phyloP scores from a whole-genome alignment of 2,797 vertebrate genomes.

The Prionace glauca region DNA sequence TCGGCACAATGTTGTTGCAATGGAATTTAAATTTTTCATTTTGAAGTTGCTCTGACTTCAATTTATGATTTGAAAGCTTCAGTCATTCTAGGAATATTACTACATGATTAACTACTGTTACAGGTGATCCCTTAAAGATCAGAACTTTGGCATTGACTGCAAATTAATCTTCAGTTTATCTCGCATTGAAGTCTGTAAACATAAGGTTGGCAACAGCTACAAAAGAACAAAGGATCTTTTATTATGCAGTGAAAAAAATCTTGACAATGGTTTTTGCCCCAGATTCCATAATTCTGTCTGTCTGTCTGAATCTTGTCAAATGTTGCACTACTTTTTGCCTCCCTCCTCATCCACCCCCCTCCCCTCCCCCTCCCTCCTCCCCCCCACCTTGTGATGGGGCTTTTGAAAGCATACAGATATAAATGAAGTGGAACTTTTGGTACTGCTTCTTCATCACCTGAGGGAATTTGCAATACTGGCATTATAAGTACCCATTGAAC shows the following conservation, averaged over 20 bases:
- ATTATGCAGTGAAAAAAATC: background rate
- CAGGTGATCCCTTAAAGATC: background rate
- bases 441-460: too few relatives aligned
- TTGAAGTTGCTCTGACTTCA: background rate
- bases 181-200: background rate
- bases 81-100: background rate
- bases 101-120: background rate
- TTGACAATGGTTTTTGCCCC: background rate
- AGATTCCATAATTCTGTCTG: background rate
- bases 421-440: background rate
- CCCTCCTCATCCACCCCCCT: background rate
- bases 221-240: background rate
- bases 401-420: background rate
- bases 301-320: background rate
- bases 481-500: background rate
- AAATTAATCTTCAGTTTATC: background rate
- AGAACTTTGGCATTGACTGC: too few relatives aligned
- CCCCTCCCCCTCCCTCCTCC: too few relatives aligned
- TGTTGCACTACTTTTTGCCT: background rate
- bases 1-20: background rate
- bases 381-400: background rate
- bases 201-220: background rate
- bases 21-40: background rate
- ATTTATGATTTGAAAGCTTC: background rate
- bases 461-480: too few relatives aligned